Base-by-base conservation (phyloP, 2,888 invertebrate genomes). In the Linnaemya vulpina region DNA sequence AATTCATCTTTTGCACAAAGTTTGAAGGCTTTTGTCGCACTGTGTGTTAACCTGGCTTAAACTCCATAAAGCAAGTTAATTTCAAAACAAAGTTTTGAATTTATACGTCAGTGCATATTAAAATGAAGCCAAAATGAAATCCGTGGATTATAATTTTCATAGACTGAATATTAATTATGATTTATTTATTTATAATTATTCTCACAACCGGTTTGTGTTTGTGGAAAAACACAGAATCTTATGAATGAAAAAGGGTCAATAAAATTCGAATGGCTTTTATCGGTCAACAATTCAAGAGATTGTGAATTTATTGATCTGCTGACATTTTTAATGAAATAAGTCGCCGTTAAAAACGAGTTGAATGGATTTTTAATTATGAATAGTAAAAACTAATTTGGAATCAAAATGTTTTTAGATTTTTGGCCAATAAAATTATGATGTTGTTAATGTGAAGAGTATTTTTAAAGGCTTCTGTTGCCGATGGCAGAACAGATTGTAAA, bases 171-270 rank as follows among this genome's bases (percentile, higher is more conserved):
- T 60, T 58, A 58, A 25, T 25, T 10, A 0, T 20, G n/a, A 20
- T 30, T 63, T 77, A 46, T 77, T 60, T 35, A 35, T 40, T 67
- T 30, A 9, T 53, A 22, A 70, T 40, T 43, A 62, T 13, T 43
- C 20, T 3, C 30, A 5, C 30, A 70, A 62, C 38, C 15, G n/a
- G 38, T 68, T 38, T 9, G 4, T 60, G 15, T 53, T 7, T 20
- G 7, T 30, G 60, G n/a, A 60, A 25, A 68, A n/a, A 22, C 13
- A 38, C 2, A 25, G 10, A 22, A 40, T 51, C 35, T 79, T 79
- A 63, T 79, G 70, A 79, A 79, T 71, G 63, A 63, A 71, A 70
- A 71, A 46, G 10, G 43, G 51, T 53, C 51, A 60, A 60, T 8
- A 5, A 49, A 58, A 8, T 43, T 62, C 51, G 35, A 43, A 7